Base-by-base conservation (phyloP, 1,140 invertebrate genomes). In the Berghia stephanieae region DNA sequence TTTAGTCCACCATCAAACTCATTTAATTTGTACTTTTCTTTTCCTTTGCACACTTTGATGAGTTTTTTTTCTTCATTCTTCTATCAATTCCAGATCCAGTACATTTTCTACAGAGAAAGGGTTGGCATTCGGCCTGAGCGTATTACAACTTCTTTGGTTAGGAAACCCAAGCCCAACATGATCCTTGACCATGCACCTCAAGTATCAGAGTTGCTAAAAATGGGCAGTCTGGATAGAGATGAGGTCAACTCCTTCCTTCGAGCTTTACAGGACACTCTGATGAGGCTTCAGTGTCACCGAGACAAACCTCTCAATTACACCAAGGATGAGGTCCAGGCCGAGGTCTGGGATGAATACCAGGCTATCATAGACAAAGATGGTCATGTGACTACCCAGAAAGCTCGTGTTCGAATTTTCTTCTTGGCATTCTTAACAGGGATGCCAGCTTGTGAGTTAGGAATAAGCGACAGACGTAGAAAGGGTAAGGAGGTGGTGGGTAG, bases 401-500 rank as follows among this genome's bases (percentile, higher is more conserved):
- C 97, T 0, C 92, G 98, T 21, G 96, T 99, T 66, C 90, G 98
- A 38, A 88, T 99, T 0, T 99, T 99, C 91, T 98, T 98, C 89
- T 91, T 99, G 46, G 96, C 96, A 55, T 99, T 99, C 88, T 83
- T 93, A 8, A 92, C 92, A 77, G 92, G 91, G 81, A 86, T 86
- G 83, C 97, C 97, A 3, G 94, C 96, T 85, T 94, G 99, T 69
- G 98, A 99, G 89, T 90, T 99, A 77, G 98, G 98, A 16, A 93
- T 99, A 18, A 99, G 99, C 89, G 98, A 99, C 88, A 93, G 98
- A 91, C 92, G 94, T 87, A 91, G 98, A 10, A 96, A 99, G 90
- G 98, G 98, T 10, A 96, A 96, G 90, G 98, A 99, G 92, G 96
- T 99, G 21, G 98, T 99, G 0, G 97, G 98, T 0, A 91, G 98